Evolutionary conservation across 2,113 vertebrate species (phyloP), one percentile per base, ranked within the genome.

Genomic region (Hassar affinis): DNA sequence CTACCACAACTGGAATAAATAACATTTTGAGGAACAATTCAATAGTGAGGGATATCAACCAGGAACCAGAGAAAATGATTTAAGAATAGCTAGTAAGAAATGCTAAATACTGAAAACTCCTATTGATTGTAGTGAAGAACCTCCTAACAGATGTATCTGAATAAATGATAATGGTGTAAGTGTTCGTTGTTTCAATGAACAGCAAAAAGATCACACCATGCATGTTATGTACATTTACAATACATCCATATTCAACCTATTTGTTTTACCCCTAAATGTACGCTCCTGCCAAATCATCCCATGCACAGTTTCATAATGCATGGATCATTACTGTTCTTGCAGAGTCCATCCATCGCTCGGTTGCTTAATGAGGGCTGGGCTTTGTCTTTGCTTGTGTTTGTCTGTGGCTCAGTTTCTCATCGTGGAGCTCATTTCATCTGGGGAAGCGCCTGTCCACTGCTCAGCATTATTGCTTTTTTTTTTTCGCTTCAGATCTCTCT

Each of bases 391-490:
- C 71, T 75, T 80, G 84, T 86, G 85, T 91, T 89, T 90, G 87
- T 85, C 86, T 64, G 82, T 82, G 85, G 90, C 89, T 89, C 86
- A 85, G 85, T 88, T 89, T 92, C 87, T 88, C 89, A 89, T 90
- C 75, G 77, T 86, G 79, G 47, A 85, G 59, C 86, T 91, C 90
- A 89, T 92, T 89, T 90, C 11, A 56, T 80, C 88, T 89, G 85
- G 86, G 88, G 90, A 88, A 76, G 80, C 85, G 88, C 90, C 90
- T 88, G 57, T 87, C 90, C 87, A 88, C 86, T 64, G 88, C 72
- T 91, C 88, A 85, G 77, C 85, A 88, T 91, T 76, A 76, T 54
- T 54, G 51, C 74, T 54, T 76, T 35, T 42, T 76, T 35, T 42
- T 42, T 56, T 35, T 35, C 9, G 3, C 51, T 56, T 77, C 51